Percentiles rank a stretch among this genome's conserved stretches.
phyloP scores from a whole-genome alignment of 2,797 vertebrate genomes.

The Holocentrus rufus region DNA sequence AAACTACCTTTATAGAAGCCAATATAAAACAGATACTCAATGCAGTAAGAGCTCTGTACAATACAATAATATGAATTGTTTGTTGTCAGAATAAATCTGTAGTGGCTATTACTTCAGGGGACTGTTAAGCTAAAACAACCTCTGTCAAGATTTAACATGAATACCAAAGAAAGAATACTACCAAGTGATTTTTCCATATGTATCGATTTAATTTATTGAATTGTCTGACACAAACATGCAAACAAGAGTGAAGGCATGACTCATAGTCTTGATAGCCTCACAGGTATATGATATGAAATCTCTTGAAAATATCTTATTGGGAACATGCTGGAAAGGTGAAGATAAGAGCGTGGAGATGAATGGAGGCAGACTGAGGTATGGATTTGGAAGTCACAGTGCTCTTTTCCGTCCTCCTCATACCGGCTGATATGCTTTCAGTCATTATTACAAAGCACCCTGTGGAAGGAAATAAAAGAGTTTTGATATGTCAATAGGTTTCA shows the following conservation, averaged over 20 bases:
- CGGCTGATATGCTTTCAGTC: conserved; percentile 59
- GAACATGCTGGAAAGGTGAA: conserved; percentile 53
- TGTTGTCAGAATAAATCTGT: background rate
- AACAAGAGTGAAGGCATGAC: conserved; percentile 70
- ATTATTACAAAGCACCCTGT: conserved; percentile 67
- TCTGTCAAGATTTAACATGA: conserved; percentile 39
- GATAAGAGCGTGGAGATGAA: conserved; percentile 40
- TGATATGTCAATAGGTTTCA: background rate
- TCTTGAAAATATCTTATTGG: conserved; percentile 34
- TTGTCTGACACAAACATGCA: conserved; percentile 70
- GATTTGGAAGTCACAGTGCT: conserved; percentile 49
- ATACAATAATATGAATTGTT: background rate
- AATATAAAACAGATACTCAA: background rate
- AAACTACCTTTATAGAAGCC: background rate
- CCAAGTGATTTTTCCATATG: conserved; percentile 40
- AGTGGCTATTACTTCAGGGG: conserved; percentile 2
- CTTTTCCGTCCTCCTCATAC: conserved; percentile 47
- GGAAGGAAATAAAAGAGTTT: conserved; percentile 12
- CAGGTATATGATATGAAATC: conserved; percentile 64
- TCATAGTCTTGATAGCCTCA: conserved; percentile 53
- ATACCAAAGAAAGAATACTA: background rate
- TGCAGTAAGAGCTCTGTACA: background rate
- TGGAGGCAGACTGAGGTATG: conserved; percentile 29
- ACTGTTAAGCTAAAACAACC: conserved; percentile 11
- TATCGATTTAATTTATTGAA: conserved; percentile 70